Evolutionary conservation across 2,113 vertebrate species (phyloP), one percentile per base, ranked within the genome.

Genomic region (Percina caprodes): DNA sequence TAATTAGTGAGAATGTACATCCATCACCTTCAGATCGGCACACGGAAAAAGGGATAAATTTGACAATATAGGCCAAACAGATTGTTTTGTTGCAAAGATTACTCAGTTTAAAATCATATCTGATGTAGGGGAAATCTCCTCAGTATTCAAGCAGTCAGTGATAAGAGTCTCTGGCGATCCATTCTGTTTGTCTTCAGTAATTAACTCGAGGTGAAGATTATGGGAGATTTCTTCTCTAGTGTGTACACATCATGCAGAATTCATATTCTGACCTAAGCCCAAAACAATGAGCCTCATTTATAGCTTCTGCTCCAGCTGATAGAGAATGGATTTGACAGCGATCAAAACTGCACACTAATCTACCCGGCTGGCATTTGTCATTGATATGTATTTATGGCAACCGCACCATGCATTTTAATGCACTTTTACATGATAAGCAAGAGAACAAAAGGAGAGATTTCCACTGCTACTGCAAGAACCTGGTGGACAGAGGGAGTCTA

Each of bases 131-230:
- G 71, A 91, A 92, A 90, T 91, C 92, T 85, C 82, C 62, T 78
- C 73, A 86, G 89, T 86, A 75, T 93, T 90, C 80, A 86, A 77
- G 75, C 88, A 85, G 83, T 51, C 79, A 19, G 80, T 26, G 87
- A 85, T 93, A 93, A 91, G 86, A 91, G 78, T 89, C 90, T 88
- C 88, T 80, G 83, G 90, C 74, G 83, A 90, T 93, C 91, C 79
- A 83, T 86, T 89, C 78, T 91, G 84, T 94, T 93, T 92, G 89
- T 91, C 90, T 87, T 82, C 89, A 86, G 91, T 93, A 94, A 95
- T 95, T 95, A 95, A 94, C 92, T 89, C 65, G 87, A 94, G 93
- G 93, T 95, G 92, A 94, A 93, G 93, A 94, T 95, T 95, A 94
- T 79, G 77, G 83, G 76, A 90, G 90, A 92, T 92, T 94, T 91